Evolutionary conservation across 2,888 invertebrate genomes (phyloP).

Genomic region (Xanthorhoe designata): DNA sequence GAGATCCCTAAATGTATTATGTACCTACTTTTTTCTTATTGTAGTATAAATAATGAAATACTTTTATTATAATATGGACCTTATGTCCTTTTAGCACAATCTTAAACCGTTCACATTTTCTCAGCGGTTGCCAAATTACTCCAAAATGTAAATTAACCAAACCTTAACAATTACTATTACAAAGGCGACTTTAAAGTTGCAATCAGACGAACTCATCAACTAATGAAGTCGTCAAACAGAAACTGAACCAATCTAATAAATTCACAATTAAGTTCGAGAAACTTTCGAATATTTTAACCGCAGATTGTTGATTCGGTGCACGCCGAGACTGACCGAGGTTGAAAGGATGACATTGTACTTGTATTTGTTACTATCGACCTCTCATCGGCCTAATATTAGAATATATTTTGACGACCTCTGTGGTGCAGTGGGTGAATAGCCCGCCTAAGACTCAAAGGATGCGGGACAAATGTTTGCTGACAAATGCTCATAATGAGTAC

Average conservation of each 20-base stretch:
- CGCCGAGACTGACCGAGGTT: constrained; percentile 5
- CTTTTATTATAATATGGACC: too few relatives aligned
- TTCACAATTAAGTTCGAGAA: constrained; percentile 55
- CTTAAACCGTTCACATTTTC: neutral
- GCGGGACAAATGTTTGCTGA: too few relatives aligned
- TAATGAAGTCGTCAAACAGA: constrained; percentile 45
- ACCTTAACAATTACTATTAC: constrained; percentile 11
- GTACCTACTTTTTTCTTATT: too few relatives aligned
- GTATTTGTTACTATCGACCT: neutral
- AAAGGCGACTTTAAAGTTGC: constrained; percentile 32
- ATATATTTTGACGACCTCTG: too few relatives aligned
- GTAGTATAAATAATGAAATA: too few relatives aligned
- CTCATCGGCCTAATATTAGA: too few relatives aligned
- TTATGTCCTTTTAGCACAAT: neutral
- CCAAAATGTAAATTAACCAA: constrained; percentile 10
- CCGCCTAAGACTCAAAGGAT: too few relatives aligned
- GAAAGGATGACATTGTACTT: neutral
- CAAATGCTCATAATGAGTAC: too few relatives aligned
- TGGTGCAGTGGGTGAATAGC: too few relatives aligned
- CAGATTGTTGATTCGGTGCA: constrained; percentile 21
- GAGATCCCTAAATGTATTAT: too few relatives aligned
- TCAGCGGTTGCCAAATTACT: neutral
- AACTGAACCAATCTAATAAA: constrained; percentile 52
- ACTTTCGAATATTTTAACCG: constrained; percentile 33
- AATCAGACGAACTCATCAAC: constrained; percentile 33